Evolutionary conservation across 2,888 invertebrate species (phyloP), one percentile per base, ranked within the genome.

Genomic region (Plebejus anna): DNA sequence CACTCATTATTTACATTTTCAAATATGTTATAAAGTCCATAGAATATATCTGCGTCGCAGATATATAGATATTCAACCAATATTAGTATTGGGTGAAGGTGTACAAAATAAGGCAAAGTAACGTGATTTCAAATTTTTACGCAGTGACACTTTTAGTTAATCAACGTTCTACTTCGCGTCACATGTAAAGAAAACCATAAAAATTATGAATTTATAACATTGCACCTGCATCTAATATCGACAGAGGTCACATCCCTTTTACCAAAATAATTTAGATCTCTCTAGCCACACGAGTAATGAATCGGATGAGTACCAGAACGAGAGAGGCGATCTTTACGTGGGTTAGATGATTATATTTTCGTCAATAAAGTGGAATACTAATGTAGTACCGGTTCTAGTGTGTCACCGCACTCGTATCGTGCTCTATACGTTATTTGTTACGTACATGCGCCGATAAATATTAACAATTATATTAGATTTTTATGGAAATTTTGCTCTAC

Each of bases 221-320:
- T 22, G 0, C 22, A 22, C 22, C 22, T 22, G 22, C 22, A 22
- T 22, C 22, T 22, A 22, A 22, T 22, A 22, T 22, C 22, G 22
- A 22, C 22, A 22, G 22, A 22, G 22, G 80, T 76, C 79, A 1
- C 0, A 7, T 70, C 78, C 75, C 89, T 83, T 59, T 28, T 81
- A 84, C 75, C 83, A 88, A 91, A 90, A 91, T 91, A 89, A 90
- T 90, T 66, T 89, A 87, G 89, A 90, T 91, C 88, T 88, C 86
- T 90, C 89, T 89, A 89, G 88, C 89, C 89, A 89, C 91, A 90
- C 89, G 89, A 90, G 92, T 90, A 93, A 94, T 93, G 92, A 92
- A 91, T 92, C 90, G 88, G 87, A 84, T 86, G 88, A 89, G 90
- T 93, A 91, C 90, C 86, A 86, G 86, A 87, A 87, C 87, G 86